A percentile compares a stretch with the other conserved stretches of the same genome.
These are phyloP conservation scores for Epinotia nisella DNA, from an alignment of 2,888 invertebrate species.

Conservation along the genomic window DNA sequence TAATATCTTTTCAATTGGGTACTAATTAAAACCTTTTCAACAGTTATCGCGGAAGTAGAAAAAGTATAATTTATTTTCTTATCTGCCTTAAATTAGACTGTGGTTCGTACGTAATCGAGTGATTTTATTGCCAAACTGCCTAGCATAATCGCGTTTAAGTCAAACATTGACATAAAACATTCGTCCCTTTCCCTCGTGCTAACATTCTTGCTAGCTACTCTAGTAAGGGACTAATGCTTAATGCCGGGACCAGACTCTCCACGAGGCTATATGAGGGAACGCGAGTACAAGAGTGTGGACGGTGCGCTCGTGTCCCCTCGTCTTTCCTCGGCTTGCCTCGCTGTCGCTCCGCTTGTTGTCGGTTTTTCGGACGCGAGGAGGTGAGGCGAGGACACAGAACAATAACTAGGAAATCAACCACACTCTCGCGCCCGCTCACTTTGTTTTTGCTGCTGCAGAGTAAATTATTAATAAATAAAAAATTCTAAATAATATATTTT, in stretches of 20 bases:
- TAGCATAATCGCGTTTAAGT: no score
- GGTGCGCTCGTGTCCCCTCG: constrained; percentile 17
- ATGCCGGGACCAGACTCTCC: background rate
- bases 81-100: constrained; percentile 57
- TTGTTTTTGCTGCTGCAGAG: no score
- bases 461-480: no score
- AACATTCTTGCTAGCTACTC: no score
- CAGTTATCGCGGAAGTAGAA: background rate
- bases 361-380: constrained; percentile 17
- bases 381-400: no score
- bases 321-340: constrained; percentile 12
- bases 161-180: no score
- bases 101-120: constrained; percentile 50
- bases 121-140: constrained; percentile 61
- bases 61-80: constrained; percentile 4
- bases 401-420: no score
- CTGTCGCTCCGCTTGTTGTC: constrained; percentile 23
- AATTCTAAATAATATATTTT: no score
- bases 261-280: background rate
- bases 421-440: no score
- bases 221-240: no score
- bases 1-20: background rate
- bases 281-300: constrained; percentile 9
- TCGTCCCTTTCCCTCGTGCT: no score
- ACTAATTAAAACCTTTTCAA: background rate